Percentiles rank a stretch among this genome's conserved stretches.
Conservation (phyloP, 2,888 invertebrate species). For the Aporophyla nigra region DNA sequence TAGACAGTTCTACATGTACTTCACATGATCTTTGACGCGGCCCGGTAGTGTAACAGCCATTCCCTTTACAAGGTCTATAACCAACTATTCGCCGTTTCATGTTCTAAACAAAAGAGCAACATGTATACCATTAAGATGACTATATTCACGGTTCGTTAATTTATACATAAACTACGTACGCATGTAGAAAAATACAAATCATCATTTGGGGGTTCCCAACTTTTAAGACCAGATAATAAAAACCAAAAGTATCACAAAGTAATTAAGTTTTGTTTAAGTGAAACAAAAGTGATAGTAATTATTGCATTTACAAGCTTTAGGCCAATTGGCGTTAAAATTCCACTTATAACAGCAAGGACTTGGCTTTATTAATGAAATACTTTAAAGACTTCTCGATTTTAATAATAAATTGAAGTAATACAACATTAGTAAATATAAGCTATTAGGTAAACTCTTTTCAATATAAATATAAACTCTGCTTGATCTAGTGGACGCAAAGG, state of each 20-base stretch:
- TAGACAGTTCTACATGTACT: slow-evolving; percentile 11
- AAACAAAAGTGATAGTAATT: slow-evolving; percentile 18
- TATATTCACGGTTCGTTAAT: slow-evolving; percentile 35
- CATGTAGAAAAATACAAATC: slow-evolving; percentile 8
- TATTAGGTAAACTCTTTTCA: not conserved
- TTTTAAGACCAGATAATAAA: slow-evolving; percentile 19
- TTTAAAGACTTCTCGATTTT: not conserved
- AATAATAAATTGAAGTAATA: slow-evolving; percentile 36
- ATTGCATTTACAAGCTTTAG: slow-evolving; percentile 13
- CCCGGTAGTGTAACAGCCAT: slow-evolving; percentile 48
- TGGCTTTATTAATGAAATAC: slow-evolving; percentile 17
- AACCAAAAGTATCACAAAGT: slow-evolving; percentile 5
- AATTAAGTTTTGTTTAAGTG: slow-evolving; percentile 16
- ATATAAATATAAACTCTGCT: no score
- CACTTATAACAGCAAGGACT: slow-evolving; percentile 25
- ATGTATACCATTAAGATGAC: slow-evolving; percentile 21
- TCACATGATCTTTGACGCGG: slow-evolving; percentile 34
- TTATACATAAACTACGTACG: slow-evolving; percentile 17
- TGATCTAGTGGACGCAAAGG: no score
- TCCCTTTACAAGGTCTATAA: slow-evolving; percentile 63
- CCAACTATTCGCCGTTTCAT: slow-evolving; percentile 25
- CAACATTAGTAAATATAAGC: slow-evolving; percentile 20
- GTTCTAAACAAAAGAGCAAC: slow-evolving; percentile 44
- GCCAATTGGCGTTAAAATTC: slow-evolving; percentile 2
- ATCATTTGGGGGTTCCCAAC: not conserved